Conservation (phyloP, 1,140 invertebrate species). For the Zaprionus camerounensis region DNA sequence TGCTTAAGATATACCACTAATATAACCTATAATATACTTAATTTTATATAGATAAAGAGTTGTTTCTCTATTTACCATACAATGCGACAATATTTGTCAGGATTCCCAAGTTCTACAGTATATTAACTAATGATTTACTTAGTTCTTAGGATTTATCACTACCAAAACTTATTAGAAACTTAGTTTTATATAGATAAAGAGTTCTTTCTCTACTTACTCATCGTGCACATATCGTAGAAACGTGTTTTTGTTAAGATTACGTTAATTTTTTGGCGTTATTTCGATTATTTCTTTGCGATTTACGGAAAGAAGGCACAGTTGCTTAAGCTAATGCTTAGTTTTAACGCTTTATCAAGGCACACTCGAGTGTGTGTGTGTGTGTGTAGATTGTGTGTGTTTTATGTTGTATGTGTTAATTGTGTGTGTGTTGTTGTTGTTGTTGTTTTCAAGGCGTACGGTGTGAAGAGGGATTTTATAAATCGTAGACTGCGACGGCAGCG, state of each 20-base stretch:
- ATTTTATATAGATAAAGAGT: conserved; percentile 4
- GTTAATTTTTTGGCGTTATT: conserved; percentile 24
- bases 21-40: background rate
- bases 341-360: conserved; percentile 66
- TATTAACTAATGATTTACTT: background rate
- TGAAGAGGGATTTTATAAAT: conserved; percentile 77
- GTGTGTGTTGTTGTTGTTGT: conserved; percentile 22
- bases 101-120: background rate
- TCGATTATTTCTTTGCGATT: conserved; percentile 31
- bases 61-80: conserved; percentile 57
- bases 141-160: background rate
- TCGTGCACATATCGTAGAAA: conserved; percentile 50
- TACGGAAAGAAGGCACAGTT: conserved; percentile 56
- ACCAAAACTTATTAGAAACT: background rate
- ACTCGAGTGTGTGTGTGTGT: conserved; percentile 48
- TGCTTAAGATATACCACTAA: background rate
- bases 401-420: conserved; percentile 26
- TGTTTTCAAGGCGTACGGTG: conserved; percentile 62
- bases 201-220: conserved; percentile 63
- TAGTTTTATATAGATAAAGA: conserved; percentile 7
- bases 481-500: conserved; percentile 74
- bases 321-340: conserved; percentile 57
- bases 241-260: conserved; percentile 25
- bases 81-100: no score
- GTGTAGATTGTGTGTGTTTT: conserved; percentile 23